A percentile compares a stretch with the other conserved stretches of the same genome.
Conservation (phyloP, 2,888 invertebrate genomes). For the Halocaridina rubra region DNA sequence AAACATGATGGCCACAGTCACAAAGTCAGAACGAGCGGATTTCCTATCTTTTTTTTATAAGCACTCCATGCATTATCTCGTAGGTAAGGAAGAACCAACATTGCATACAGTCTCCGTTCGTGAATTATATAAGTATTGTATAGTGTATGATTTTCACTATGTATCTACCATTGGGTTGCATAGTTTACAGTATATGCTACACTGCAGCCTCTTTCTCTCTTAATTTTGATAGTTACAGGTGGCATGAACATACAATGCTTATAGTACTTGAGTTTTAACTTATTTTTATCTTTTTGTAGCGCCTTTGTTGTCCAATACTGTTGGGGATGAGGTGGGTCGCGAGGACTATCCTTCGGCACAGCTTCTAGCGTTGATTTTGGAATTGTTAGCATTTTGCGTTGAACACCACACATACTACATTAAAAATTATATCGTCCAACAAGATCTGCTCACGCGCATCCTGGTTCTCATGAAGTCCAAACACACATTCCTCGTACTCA, state of each 20-base stretch:
- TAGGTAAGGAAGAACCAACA: slow-evolving; percentile 83
- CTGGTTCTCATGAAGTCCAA: slow-evolving; percentile 95
- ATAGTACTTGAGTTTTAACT: too few species aligned
- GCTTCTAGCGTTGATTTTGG: slow-evolving; percentile 91
- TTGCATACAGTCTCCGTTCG: too few species aligned
- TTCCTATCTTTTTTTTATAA: slow-evolving; percentile 99
- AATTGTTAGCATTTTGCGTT: slow-evolving; percentile 96
- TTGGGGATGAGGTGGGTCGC: slow-evolving; percentile 86
- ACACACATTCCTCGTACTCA: slow-evolving; percentile 96
- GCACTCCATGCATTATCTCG: slow-evolving; percentile 95
- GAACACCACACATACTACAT: slow-evolving; percentile 99
- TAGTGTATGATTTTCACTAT: too few species aligned
- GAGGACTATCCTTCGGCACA: slow-evolving; percentile 98
- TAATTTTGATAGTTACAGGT: too few species aligned
- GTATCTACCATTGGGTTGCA: too few species aligned
- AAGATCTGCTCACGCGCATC: slow-evolving; percentile 94
- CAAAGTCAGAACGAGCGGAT: slow-evolving; percentile 97
- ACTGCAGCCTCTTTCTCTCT: too few species aligned
- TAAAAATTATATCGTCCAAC: slow-evolving; percentile 96
- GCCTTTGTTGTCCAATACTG: slow-evolving; percentile 93
- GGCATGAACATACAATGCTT: too few species aligned
- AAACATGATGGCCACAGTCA: slow-evolving; percentile 93
- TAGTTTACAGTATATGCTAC: too few species aligned
- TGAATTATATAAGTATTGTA: too few species aligned
- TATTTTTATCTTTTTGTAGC: slow-evolving; percentile 71